These are phyloP conservation scores for Regulus satrapa DNA, from an alignment of 2,113 vertebrate genomes.

Conservation along the genomic window DNA sequence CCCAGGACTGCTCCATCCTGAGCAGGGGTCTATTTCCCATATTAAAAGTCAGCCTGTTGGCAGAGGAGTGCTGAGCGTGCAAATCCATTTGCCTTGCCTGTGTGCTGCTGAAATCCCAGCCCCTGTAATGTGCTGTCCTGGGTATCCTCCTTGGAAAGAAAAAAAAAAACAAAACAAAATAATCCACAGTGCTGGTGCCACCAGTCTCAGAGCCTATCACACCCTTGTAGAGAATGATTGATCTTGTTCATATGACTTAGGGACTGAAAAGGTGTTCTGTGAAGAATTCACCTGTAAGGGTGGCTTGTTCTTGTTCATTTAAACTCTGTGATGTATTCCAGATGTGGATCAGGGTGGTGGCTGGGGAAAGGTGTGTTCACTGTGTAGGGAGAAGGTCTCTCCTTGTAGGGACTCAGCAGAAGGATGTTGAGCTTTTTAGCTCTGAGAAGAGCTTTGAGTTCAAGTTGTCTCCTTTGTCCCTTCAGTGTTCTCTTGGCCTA, in stretches of 20 bases:
- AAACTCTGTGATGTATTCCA: not conserved
- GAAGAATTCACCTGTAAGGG: not conserved
- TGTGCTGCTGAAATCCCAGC: not conserved
- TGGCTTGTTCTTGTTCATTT: not conserved
- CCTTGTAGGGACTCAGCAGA: not conserved
- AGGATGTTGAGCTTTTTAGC: not conserved
- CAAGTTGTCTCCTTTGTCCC: not conserved
- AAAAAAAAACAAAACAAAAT: not conserved
- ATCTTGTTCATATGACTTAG: not conserved
- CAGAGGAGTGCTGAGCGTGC: constrained; percentile 14
- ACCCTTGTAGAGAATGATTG: too few relatives aligned
- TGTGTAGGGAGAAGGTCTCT: not conserved
- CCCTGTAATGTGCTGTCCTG: not conserved
- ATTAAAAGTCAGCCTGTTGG: constrained; percentile 22
- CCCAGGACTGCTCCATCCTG: not conserved
- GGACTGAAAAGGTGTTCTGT: not conserved
- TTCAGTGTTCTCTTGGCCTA: not conserved
- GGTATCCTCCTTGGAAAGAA: not conserved
- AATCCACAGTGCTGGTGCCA: not conserved
- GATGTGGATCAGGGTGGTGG: not conserved
- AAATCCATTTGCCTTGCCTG: constrained; percentile 15
- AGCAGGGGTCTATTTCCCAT: not conserved
- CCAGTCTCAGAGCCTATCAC: fast-evolving
- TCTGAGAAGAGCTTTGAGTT: not conserved
- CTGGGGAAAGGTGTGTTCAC: not conserved